Evolutionary conservation across 2,888 invertebrate genomes (phyloP).

Genomic region (Netelia fuscicornis): DNA sequence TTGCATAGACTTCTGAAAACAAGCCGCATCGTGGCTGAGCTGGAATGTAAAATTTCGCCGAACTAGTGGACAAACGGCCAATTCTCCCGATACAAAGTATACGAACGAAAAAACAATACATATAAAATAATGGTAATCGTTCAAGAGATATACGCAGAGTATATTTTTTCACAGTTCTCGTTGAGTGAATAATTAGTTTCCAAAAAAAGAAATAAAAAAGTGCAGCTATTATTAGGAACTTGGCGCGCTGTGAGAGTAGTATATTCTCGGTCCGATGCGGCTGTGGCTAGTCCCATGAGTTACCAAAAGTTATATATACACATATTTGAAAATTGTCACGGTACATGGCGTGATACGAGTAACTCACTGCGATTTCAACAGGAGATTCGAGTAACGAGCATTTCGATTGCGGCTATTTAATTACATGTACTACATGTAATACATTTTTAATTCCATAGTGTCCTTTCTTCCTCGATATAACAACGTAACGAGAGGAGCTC

Average conservation of each 20-base stretch:
- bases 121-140: not conserved
- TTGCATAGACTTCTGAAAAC: conserved; percentile 69
- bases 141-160: not conserved
- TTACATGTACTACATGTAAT: too few relatives aligned
- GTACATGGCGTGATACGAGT: not conserved
- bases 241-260: conserved; percentile 10
- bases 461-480: conserved; percentile 2
- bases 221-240: conserved; percentile 47
- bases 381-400: too few relatives aligned
- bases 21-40: conserved; percentile 79
- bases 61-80: conserved; percentile 40
- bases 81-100: not conserved
- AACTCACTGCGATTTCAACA: too few relatives aligned
- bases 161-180: not conserved
- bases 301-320: conserved; percentile 9
- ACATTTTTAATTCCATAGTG: too few relatives aligned
- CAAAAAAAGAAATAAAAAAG: conserved; percentile 13
- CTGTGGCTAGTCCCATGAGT: conserved; percentile 3
- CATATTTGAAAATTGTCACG: not conserved
- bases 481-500: not conserved
- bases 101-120: conserved; percentile 14
- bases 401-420: too few relatives aligned
- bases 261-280: conserved; percentile 19
- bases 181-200: not conserved
- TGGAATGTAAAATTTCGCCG: conserved; percentile 76